Evolutionary conservation across 2,113 vertebrate genomes (phyloP), one percentile per base, ranked within the genome.

Genomic region (Sinocyclocheilus maitianheensis): DNA sequence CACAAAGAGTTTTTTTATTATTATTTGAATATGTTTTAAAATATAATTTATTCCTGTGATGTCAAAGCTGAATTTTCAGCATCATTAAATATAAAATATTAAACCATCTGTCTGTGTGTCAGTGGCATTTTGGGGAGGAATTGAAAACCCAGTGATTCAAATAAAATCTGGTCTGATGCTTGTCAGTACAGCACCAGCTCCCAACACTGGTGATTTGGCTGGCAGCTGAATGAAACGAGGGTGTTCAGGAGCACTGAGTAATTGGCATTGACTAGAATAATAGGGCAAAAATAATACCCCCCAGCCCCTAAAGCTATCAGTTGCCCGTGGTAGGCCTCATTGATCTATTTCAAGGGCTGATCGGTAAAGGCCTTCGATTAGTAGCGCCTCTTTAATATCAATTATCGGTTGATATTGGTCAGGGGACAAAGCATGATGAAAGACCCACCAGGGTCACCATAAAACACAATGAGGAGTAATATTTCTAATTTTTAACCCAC

Each of bases 171-270:
- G 81, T 84, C 77, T 84, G 75, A 82, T 10, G 63, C 51, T 65
- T 48, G 71, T 87, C 77, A 85, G 72, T 51, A 30, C 74, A 65
- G 24, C 69, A 67, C 55, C 76, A 77, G 53, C 63, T 87, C 72
- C 81, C 43, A 74, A 77, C 72, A 60, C 14, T 30, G 83, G 26
- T 85, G 85, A 87, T 53, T 72, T 46, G 77, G 62, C 48, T 63
- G 81, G 71, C 75, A 55, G 60, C 65, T 89, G 82, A 86, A 89
- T 85, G 81, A 85, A 89, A 72, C 26, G 22, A 72, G 78, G 77
- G 43, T 14, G n/a, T 46, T 63, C 22, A 65, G 58, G 37, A 80
- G 26, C 76, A 78, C 78, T 24, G 26, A 43, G 48, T 83, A 72
- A 83, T 83, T 81, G 84, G 76, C 65, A 84, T 80, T 86, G 62